Evolutionary conservation across 2,888 invertebrate genomes (phyloP).

Genomic region (Oegoconia quadripuncta): DNA sequence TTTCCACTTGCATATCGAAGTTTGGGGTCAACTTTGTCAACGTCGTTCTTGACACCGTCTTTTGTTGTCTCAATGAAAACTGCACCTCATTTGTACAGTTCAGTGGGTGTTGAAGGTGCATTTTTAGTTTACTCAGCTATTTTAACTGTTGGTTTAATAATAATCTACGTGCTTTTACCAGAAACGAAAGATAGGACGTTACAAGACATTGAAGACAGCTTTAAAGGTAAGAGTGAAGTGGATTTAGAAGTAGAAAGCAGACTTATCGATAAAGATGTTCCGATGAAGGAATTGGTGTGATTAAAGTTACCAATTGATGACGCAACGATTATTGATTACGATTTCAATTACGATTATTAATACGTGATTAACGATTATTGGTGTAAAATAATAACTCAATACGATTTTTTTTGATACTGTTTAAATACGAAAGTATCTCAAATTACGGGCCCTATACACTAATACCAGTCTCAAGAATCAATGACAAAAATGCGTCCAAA

Average conservation of each 20-base stretch:
- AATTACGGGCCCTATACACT: too few relatives aligned
- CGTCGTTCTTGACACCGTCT: conserved; percentile 64
- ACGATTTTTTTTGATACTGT: too few relatives aligned
- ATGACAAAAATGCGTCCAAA: too few relatives aligned
- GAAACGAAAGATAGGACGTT: conserved; percentile 70
- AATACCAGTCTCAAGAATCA: too few relatives aligned
- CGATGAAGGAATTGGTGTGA: too few relatives aligned
- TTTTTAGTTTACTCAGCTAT: conserved; percentile 63
- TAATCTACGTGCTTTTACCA: conserved; percentile 60
- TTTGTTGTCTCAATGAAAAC: conserved; percentile 72
- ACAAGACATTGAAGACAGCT: conserved; percentile 69
- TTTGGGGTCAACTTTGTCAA: conserved; percentile 66
- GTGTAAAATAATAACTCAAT: too few relatives aligned
- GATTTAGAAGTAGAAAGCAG: conserved; percentile 61
- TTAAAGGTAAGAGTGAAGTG: conserved; percentile 50
- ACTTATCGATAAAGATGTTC: conserved; percentile 41
- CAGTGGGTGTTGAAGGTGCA: conserved; percentile 67
- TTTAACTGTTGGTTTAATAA: conserved; percentile 49
- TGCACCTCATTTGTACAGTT: conserved; percentile 65
- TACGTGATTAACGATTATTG: too few relatives aligned
- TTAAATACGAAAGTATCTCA: too few relatives aligned
- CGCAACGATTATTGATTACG: too few relatives aligned
- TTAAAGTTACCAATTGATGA: too few relatives aligned
- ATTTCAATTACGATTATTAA: too few relatives aligned
- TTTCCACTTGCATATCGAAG: conserved; percentile 70